These are phyloP conservation scores for Apodemia zela DNA, from an alignment of 2,888 invertebrate species.

Conservation along the genomic window DNA sequence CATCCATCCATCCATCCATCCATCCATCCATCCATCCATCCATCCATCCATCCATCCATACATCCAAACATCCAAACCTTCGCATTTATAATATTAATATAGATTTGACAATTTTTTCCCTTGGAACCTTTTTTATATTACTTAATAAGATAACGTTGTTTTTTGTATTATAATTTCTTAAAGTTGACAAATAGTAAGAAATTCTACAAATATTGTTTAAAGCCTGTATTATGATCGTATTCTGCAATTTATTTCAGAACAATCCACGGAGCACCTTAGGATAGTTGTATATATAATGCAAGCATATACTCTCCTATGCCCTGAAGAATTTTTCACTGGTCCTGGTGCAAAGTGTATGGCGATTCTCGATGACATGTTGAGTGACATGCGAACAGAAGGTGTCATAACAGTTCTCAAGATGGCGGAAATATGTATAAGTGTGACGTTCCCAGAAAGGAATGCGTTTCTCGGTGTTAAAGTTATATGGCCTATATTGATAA, in stretches of 20 bases:
- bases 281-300: conserved; percentile 90
- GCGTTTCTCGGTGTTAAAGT: conserved; percentile 82
- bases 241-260: conserved; percentile 76
- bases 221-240: too few relatives aligned
- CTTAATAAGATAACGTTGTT: too few relatives aligned
- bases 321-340: conserved; percentile 87
- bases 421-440: conserved; percentile 85
- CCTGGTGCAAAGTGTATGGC: conserved; percentile 86
- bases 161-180: too few relatives aligned
- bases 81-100: too few relatives aligned
- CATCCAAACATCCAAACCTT: too few relatives aligned
- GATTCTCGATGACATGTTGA: conserved; percentile 85
- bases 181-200: too few relatives aligned
- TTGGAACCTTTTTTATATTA: too few relatives aligned
- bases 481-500: conserved; percentile 67
- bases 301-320: conserved; percentile 89
- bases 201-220: too few relatives aligned
- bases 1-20: too few relatives aligned
- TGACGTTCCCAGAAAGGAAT: conserved; percentile 86
- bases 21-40: too few relatives aligned
- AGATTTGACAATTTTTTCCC: too few relatives aligned
- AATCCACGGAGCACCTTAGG: conserved; percentile 89
- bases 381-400: conserved; percentile 84
- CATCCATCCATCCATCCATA: too few relatives aligned
- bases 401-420: conserved; percentile 84